Percentiles rank a stretch among this genome's conserved stretches.
phyloP scores from a whole-genome alignment of 2,113 vertebrate genomes.

The Numenius arquata region DNA sequence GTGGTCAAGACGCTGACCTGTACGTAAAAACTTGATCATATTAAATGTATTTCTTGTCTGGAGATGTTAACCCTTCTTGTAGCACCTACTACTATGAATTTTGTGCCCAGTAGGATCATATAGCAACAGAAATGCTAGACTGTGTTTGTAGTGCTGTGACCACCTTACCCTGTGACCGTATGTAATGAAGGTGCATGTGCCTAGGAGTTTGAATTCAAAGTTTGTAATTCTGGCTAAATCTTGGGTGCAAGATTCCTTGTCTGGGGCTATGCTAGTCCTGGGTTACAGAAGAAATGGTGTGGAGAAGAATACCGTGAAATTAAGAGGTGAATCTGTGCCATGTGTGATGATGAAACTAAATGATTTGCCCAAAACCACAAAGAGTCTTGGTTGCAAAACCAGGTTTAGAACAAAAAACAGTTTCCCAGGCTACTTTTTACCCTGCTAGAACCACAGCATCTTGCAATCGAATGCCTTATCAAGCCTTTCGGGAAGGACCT shows the following conservation, averaged over 20 bases:
- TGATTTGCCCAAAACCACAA: background rate
- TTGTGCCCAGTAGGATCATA: background rate
- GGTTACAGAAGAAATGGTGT: background rate
- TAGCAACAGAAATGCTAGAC: background rate
- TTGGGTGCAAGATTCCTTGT: background rate
- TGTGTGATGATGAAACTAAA: background rate
- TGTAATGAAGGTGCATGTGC: background rate
- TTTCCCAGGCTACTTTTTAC: background rate
- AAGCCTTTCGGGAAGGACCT: background rate
- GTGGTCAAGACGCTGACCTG: background rate
- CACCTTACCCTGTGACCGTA: background rate
- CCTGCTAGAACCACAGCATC: background rate
- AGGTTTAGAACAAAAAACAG: background rate
- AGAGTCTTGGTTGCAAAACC: accelerated
- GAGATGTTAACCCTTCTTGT: background rate
- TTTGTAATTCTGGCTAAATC: background rate
- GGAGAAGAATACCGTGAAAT: background rate
- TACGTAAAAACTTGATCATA: background rate
- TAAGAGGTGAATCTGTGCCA: background rate
- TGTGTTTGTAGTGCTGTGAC: background rate
- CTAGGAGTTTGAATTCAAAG: background rate
- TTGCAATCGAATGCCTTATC: slow-evolving; percentile 5
- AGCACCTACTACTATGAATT: background rate
- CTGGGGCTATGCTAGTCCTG: background rate
- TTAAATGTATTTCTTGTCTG: background rate